These are phyloP conservation scores for Oreochromis spilurus DNA, from an alignment of 2,113 vertebrate genomes.

Conservation along the genomic window DNA sequence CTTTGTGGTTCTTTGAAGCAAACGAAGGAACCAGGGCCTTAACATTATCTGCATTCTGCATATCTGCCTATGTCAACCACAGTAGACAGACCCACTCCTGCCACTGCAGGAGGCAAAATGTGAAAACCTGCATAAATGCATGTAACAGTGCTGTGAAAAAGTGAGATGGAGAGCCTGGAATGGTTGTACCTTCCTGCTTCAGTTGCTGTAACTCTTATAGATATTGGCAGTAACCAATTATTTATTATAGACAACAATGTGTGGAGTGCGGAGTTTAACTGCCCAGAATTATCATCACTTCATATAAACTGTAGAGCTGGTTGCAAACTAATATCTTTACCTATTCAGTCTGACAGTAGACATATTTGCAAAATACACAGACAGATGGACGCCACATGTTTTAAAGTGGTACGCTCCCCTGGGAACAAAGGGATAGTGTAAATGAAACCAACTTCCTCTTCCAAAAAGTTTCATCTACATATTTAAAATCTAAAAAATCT, in stretches of 20 bases:
- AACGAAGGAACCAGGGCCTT: neutral
- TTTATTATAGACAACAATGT: neutral
- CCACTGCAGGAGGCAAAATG: neutral
- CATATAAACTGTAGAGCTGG: neutral
- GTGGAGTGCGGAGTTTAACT: neutral
- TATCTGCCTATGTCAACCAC: neutral
- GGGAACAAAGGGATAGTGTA: neutral
- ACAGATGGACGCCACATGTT: constrained; percentile 31
- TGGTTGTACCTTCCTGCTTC: neutral
- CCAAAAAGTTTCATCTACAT: neutral
- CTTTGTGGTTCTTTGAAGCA: neutral
- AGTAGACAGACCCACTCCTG: neutral
- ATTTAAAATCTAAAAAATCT: neutral
- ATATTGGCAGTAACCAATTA: neutral
- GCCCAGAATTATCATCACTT: neutral
- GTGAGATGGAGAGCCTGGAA: neutral
- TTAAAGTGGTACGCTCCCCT: neutral
- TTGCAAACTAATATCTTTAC: neutral
- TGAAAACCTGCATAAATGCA: neutral
- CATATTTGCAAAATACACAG: neutral
- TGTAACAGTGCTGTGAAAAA: neutral
- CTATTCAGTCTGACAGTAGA: neutral
- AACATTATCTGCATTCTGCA: neutral
- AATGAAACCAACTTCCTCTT: neutral
- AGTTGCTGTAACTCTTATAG: neutral